These are phyloP conservation scores for Cichlasoma orientale DNA, from an alignment of 2,797 vertebrate species.

Conservation along the genomic window DNA sequence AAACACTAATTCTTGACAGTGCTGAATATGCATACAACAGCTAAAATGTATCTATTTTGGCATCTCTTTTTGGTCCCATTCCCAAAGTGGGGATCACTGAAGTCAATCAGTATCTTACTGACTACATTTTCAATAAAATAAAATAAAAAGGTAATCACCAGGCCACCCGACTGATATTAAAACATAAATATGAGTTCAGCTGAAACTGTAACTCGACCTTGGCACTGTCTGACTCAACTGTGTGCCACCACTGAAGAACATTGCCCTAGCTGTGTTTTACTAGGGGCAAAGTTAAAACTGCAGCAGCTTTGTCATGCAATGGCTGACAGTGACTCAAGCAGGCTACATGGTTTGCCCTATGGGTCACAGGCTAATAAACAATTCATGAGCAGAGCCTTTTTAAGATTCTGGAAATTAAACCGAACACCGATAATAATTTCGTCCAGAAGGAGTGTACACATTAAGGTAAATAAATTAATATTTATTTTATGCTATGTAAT, in stretches of 20 bases:
- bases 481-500: background rate
- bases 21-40: background rate
- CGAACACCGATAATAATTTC: background rate
- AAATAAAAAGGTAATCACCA: accelerated
- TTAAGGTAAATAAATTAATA: accelerated
- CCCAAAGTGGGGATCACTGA: background rate
- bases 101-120: accelerated
- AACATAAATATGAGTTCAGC: background rate
- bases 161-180: background rate
- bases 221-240: constrained; percentile 39
- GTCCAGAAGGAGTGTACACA: background rate
- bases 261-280: constrained; percentile 39
- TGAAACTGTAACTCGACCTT: constrained; percentile 32
- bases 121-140: accelerated
- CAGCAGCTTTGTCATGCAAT: constrained; percentile 18
- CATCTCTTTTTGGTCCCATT: background rate
- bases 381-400: background rate
- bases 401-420: background rate
- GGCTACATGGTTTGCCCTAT: background rate
- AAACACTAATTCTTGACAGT: background rate
- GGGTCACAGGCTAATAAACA: constrained; percentile 46
- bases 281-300: constrained; percentile 43
- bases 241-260: constrained; percentile 20
- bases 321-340: constrained; percentile 42
- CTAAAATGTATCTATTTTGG: background rate